A percentile compares a stretch with the other conserved stretches of the same genome.
phyloP scores from a whole-genome alignment of 2,797 vertebrate genomes.

The Ambastaia sidthimunki region DNA sequence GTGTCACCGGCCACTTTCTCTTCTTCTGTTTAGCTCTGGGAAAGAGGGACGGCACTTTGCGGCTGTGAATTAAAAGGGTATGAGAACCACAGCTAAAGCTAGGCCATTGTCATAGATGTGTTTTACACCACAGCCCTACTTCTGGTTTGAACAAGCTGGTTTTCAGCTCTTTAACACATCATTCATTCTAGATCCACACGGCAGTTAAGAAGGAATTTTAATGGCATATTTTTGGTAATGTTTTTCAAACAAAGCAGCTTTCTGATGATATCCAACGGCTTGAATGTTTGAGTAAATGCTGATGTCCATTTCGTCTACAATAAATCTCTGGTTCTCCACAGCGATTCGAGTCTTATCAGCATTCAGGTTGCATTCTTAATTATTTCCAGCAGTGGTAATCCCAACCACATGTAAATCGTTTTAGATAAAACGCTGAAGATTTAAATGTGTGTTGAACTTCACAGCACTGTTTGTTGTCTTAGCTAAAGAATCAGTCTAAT shows the following conservation, averaged over 20 bases:
- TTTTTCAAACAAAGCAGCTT: conserved; percentile 36
- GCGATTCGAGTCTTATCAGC: conserved; percentile 20
- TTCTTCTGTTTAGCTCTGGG: background rate
- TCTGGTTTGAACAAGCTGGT: conserved; percentile 72
- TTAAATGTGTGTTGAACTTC: conserved; percentile 22
- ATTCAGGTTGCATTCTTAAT: conserved; percentile 24
- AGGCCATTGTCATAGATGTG: conserved; percentile 18
- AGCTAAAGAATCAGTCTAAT: background rate
- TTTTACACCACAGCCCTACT: conserved; percentile 57
- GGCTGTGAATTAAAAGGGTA: conserved; percentile 1
- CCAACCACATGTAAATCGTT: conserved; percentile 35
- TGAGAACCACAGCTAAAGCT: conserved; percentile 8
- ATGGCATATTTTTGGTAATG: conserved; percentile 58
- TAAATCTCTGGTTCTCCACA: conserved; percentile 34
- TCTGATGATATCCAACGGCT: conserved; percentile 29
- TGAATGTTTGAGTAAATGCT: conserved; percentile 6
- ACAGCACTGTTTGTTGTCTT: conserved; percentile 5
- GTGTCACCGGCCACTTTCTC: background rate
- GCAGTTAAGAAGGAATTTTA: conserved; percentile 61
- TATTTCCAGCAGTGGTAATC: conserved; percentile 40
- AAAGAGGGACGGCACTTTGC: conserved; percentile 14
- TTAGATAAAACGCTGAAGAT: conserved; percentile 25
- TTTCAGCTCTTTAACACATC: conserved; percentile 70
- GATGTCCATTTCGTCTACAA: conserved; percentile 14
- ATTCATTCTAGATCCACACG: conserved; percentile 36